Evolutionary conservation across 2,113 vertebrate species (phyloP), one percentile per base, ranked within the genome.

Genomic region (Sebastes fasciatus): DNA sequence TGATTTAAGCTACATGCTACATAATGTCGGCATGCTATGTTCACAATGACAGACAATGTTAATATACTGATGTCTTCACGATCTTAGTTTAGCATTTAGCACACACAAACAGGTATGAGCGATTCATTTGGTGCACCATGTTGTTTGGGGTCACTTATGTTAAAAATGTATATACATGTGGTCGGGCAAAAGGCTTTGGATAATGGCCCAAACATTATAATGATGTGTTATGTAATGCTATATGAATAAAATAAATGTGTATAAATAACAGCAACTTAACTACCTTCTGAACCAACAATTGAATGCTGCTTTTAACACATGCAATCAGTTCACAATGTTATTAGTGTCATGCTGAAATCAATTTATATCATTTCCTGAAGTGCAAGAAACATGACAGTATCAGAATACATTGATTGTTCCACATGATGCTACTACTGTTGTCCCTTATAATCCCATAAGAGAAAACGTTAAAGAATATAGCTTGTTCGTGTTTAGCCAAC

Each of bases 331-430:
- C 17, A 26, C 2, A 19, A 13, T 34, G 54, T 61, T 49, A 82
- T 81, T 58, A 69, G 49, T 13, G 17, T 63, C 42, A 49, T 13
- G 23, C 76, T 76, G 54, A 61, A 46, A 66, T 23, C 7, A 6
- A 55, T 77, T 86, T 62, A 4, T 45, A 73, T 61, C 26, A 55
- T 83, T 79, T 62, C 17, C 63, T 63, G 1, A 54, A 61, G 46
- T 45, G 40, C 40, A 46, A 55, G 9, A 63, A 23, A 70, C 42
- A 23, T 0, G 1, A 14, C 21, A 26, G 21, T 8, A 48, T 12
- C 17, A 26, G 11, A 52, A 52, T 54, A 68, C 78, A 63, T 3
- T 43, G 43, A 82, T 49, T 82, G 49, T 66, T 69, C 11, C 55
- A 14, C 16, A 21, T 49, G 16, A 61, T 42, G 3, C 58, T 26